Evolutionary conservation across 2,113 vertebrate genomes (phyloP).

Genomic region (Nycticryphes semicollaris): DNA sequence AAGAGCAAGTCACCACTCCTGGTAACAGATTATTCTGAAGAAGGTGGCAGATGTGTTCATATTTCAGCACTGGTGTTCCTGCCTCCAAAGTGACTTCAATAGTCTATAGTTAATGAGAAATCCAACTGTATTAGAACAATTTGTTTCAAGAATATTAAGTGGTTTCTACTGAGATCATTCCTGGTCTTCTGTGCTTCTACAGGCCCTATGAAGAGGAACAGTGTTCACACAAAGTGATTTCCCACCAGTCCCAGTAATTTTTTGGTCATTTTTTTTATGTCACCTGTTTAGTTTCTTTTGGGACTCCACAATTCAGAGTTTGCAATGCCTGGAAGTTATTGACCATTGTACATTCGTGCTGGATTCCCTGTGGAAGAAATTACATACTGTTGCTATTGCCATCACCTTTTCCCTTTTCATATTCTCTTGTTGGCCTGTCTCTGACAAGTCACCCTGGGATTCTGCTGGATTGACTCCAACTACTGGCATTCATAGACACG

Average conservation of each 20-base stretch:
- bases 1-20: neutral
- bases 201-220: neutral
- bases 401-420: slow-evolving; percentile 4
- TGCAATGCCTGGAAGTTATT: neutral
- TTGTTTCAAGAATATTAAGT: neutral
- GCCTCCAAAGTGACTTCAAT: neutral
- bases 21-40: neutral
- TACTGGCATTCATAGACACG: neutral
- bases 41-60: neutral
- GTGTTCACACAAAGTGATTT: neutral
- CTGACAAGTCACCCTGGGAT: neutral
- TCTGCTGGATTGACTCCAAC: neutral
- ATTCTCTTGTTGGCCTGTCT: neutral
- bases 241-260: neutral
- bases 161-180: neutral
- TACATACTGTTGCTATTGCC: neutral
- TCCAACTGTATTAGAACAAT: neutral
- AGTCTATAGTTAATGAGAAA: neutral
- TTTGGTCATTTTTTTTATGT: neutral
- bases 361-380: neutral
- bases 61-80: neutral
- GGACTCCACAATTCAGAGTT: neutral
- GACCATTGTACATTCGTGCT: fast-evolving
- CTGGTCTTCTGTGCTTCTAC: neutral
- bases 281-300: neutral